Evolutionary conservation across 1,140 invertebrate genomes (phyloP).

Genomic region (Uloborus diversus): DNA sequence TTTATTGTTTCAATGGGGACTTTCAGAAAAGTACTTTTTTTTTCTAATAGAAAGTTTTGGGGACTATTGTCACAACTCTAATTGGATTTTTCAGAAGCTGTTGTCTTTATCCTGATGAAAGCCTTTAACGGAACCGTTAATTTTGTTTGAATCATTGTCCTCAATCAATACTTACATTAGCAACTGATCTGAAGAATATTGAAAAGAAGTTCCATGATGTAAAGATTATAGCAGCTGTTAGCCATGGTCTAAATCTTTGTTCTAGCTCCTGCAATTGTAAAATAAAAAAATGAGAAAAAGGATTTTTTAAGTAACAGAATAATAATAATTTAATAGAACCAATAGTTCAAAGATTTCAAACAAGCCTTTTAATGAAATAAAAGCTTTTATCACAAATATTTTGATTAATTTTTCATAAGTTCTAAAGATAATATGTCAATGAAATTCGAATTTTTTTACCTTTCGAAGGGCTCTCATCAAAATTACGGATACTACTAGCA

Average conservation of each 20-base stretch:
- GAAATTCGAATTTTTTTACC: conserved; percentile 71
- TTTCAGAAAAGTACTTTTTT: no score
- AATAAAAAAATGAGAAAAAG: background rate
- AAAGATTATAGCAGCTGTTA: conserved; percentile 83
- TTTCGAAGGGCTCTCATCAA: conserved; percentile 84
- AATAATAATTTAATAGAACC: background rate
- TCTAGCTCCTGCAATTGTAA: conserved; percentile 77
- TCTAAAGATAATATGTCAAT: no score
- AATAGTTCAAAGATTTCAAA: background rate
- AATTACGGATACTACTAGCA: conserved; percentile 82
- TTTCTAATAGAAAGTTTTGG: no score
- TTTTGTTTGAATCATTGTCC: background rate
- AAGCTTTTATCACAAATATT: background rate
- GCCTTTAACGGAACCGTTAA: background rate
- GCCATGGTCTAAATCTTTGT: conserved; percentile 84
- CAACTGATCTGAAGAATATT: conserved; percentile 84
- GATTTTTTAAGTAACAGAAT: background rate
- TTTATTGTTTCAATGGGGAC: no score
- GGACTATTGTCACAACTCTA: no score
- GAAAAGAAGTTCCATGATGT: conserved; percentile 79
- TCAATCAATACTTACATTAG: conserved; percentile 71
- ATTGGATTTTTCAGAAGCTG: no score
- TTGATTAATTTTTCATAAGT: background rate
- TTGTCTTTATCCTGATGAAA: no score
- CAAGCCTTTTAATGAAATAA: background rate